Evolutionary conservation across 2,888 invertebrate genomes (phyloP).

Genomic region (Coremacera marginata): DNA sequence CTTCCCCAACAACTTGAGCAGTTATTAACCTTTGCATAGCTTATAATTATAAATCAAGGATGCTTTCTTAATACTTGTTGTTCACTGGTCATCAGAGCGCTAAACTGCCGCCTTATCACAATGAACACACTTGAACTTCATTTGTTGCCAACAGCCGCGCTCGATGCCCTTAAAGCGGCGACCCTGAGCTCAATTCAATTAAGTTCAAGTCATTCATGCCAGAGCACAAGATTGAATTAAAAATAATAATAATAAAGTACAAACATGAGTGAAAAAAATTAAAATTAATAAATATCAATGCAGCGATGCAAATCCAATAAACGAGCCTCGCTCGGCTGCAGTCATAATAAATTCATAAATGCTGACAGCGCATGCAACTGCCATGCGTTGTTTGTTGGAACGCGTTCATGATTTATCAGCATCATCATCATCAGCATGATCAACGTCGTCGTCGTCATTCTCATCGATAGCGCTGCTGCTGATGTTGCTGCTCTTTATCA

Average conservation of each 20-base stretch:
- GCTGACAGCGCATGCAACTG: constrained; percentile 6
- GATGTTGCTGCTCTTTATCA: constrained; percentile 5
- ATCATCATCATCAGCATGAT: not conserved
- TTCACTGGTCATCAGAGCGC: not conserved
- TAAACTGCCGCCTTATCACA: constrained; percentile 13
- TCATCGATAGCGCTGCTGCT: not conserved
- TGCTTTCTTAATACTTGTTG: not conserved
- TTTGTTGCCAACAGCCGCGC: not conserved
- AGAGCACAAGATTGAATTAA: not conserved
- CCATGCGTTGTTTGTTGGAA: not conserved
- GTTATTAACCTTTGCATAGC: not conserved
- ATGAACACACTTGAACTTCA: constrained; percentile 37
- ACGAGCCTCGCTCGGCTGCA: constrained; percentile 14
- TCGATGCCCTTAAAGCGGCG: not conserved
- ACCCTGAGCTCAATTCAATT: constrained; percentile 20
- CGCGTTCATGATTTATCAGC: constrained; percentile 3
- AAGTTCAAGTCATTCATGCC: constrained; percentile 15
- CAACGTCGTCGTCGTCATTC: not conserved
- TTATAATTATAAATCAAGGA: constrained; percentile 14
- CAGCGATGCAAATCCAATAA: constrained; percentile 21
- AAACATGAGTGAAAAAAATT: not conserved
- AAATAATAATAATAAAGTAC: not conserved
- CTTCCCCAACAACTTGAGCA: not conserved
- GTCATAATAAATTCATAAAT: constrained; percentile 22
- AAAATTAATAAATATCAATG: not conserved